These are phyloP conservation scores for Dexiosoma caninum DNA, from an alignment of 2,888 invertebrate species.

Conservation along the genomic window DNA sequence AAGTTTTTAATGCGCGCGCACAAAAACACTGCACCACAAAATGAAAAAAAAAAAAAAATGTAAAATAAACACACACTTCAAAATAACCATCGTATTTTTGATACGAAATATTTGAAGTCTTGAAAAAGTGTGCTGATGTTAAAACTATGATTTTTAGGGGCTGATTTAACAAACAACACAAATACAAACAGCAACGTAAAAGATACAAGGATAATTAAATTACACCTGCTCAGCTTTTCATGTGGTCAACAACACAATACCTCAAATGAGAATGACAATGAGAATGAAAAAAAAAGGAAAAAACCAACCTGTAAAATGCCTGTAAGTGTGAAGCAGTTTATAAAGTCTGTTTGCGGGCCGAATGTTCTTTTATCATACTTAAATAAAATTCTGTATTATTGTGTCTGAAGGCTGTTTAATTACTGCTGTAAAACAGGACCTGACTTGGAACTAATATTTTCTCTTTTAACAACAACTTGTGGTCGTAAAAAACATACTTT, in stretches of 20 bases:
- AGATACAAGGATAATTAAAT: conserved; percentile 54
- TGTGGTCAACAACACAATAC: conserved; percentile 5
- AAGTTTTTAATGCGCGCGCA: conserved; percentile 54
- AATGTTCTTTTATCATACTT: not conserved
- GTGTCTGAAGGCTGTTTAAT: not conserved
- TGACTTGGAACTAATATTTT: not conserved
- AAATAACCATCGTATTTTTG: no score
- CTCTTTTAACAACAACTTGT: not conserved
- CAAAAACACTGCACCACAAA: not conserved
- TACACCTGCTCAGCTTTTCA: conserved; percentile 58
- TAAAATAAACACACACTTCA: not conserved
- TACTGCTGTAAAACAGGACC: not conserved
- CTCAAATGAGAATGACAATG: conserved; percentile 20
- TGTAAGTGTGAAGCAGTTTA: conserved; percentile 1
- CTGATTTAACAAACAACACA: conserved; percentile 38
- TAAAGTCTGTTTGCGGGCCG: not conserved
- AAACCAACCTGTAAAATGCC: conserved; percentile 36
- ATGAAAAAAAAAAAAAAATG: not conserved
- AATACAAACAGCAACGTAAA: not conserved
- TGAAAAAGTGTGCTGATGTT: not conserved
- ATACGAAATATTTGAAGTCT: not conserved
- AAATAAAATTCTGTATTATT: not conserved
- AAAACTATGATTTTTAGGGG: conserved; percentile 57
- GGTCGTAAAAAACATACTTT: not conserved
- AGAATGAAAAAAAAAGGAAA: not conserved